Evolutionary conservation across 2,797 vertebrate species (phyloP).

Genomic region (Melanotaenia trifasciata): DNA sequence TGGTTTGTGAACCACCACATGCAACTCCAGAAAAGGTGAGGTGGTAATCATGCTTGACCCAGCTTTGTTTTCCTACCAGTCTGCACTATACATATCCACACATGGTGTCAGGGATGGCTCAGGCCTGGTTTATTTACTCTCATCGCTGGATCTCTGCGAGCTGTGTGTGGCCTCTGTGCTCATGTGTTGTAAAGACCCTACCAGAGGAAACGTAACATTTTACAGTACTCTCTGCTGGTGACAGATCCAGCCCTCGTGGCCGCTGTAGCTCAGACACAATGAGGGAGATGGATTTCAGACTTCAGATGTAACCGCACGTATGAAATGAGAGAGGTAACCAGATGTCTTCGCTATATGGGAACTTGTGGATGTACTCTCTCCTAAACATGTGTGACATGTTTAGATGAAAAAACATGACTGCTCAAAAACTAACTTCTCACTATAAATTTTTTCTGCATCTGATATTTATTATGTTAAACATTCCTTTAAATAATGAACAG

Average conservation of each 20-base stretch:
- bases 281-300: slow-evolving; percentile 34
- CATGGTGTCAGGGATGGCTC: slow-evolving; percentile 80
- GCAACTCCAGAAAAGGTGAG: slow-evolving; percentile 50
- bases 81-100: slow-evolving; percentile 75
- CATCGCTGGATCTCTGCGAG: slow-evolving; percentile 80
- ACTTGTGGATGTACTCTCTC: not conserved
- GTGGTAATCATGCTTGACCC: slow-evolving; percentile 66
- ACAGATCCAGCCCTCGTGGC: slow-evolving; percentile 71
- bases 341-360: slow-evolving; percentile 1
- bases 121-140: slow-evolving; percentile 89
- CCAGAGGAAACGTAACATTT: slow-evolving; percentile 82
- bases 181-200: slow-evolving; percentile 82
- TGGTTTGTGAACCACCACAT: slow-evolving; percentile 20
- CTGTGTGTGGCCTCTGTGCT: slow-evolving; percentile 86
- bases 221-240: slow-evolving; percentile 72
- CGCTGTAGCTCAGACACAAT: slow-evolving; percentile 55
- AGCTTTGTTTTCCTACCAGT: slow-evolving; percentile 69
- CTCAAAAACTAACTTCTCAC: not conserved
- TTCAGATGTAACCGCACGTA: slow-evolving; percentile 12
- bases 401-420: not conserved
- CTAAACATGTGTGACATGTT: slow-evolving; percentile 7
- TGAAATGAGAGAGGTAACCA: slow-evolving; percentile 12
- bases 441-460: not conserved
- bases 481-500: slow-evolving; percentile 35
- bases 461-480: slow-evolving; percentile 5